Base-by-base conservation (phyloP, 1,140 invertebrate species). In the Heliconius hermathena region DNA sequence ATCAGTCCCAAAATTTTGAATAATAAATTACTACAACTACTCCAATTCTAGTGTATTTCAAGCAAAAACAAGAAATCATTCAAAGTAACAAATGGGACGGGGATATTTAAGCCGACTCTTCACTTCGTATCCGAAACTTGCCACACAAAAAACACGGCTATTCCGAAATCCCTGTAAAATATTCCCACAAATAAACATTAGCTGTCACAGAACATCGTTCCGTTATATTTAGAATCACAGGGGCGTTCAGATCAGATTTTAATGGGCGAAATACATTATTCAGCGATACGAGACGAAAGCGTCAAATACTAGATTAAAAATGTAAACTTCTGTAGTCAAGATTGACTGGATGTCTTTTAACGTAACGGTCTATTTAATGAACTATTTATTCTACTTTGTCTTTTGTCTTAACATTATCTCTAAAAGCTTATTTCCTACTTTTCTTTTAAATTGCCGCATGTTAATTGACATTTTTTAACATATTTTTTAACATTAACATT, bases 121-220 rank as follows among this genome's bases (percentile, higher is more conserved):
- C 71, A 82, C 80, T 77, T 75, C 74, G 78, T 82, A 81, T 81
- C 75, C 81, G 52, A 79, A 80, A 79, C 75, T 77, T 74, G 77
- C 74, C 79, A 77, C 75, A 82, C 74, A 84, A 82, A 80, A 84
- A 84, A 74, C 74, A 36, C 77, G 74, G 49, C 79, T 79, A 71
- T 80, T 82, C 74, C 79, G 66, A 77, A 81, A 81, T 82, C 81
- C 82, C 82, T 72, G 73, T 82, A 84, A 83, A 88, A 85, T 83
- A 84, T 83, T 83, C 83, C 83, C 85, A 88, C 84, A 89, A 89
- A 89, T 88, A 89, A 88, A 90, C 84, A 87, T 84, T 82, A 83
- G 79, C 83, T 87, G 87, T 84, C 84, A 80, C 73, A 82, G 79
- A 72, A 80, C 73, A 77, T 74, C 79, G 77, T 83, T 72, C 74